Percentiles rank a stretch among this genome's conserved stretches.
Evolutionary conservation across 2,888 invertebrate genomes (phyloP).

Genomic region (Hemicrepidius hirtus): DNA sequence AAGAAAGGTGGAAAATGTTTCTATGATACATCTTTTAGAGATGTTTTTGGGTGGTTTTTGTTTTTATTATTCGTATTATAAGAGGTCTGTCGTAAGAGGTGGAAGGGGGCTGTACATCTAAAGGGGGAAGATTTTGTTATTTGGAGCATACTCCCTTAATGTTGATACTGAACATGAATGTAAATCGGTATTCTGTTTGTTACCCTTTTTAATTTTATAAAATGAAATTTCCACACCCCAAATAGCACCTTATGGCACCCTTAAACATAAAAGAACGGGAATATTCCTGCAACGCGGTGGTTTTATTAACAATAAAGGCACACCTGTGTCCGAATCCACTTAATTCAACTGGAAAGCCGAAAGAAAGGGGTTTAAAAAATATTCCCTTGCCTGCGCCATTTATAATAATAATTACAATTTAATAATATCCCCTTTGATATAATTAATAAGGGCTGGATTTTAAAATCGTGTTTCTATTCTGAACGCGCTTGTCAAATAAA

Average conservation of each 20-base stretch:
- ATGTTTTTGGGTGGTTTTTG: too few species aligned
- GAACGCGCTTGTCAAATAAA: slow-evolving; percentile 26
- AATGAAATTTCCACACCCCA: background rate
- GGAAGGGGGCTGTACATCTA: too few species aligned
- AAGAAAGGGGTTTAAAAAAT: background rate
- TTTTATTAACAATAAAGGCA: slow-evolving; percentile 24
- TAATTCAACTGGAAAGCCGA: background rate
- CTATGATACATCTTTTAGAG: too few species aligned
- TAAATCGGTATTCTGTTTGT: too few species aligned
- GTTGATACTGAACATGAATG: too few species aligned
- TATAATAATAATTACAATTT: background rate
- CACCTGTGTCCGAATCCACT: slow-evolving; percentile 10
- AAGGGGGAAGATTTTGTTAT: too few species aligned
- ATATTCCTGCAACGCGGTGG: slow-evolving; percentile 4
- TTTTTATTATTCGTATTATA: too few species aligned
- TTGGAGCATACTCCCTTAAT: too few species aligned
- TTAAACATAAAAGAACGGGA: slow-evolving; percentile 4
- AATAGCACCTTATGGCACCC: slow-evolving; percentile 1
- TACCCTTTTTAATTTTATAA: background rate
- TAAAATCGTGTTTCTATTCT: slow-evolving; percentile 20
- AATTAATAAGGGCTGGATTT: slow-evolving; percentile 23
- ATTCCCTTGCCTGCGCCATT: background rate
- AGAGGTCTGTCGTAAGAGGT: too few species aligned
- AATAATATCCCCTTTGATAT: slow-evolving; percentile 7
- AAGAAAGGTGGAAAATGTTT: too few species aligned